Base-by-base conservation (phyloP, 2,888 invertebrate species). In the Nebria salina region DNA sequence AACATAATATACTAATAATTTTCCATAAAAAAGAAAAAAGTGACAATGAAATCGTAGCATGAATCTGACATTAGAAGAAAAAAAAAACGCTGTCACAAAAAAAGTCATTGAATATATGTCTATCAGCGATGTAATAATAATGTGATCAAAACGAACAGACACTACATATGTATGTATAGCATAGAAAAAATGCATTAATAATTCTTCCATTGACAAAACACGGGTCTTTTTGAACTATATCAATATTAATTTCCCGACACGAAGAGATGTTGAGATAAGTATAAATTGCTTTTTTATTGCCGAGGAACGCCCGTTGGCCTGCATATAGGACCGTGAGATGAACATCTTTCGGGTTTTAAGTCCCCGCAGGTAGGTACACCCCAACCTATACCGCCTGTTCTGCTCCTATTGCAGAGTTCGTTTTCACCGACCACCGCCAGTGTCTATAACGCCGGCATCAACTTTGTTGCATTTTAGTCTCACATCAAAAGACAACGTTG, bases 271-370 rank as follows among this genome's bases (percentile, higher is more conserved):
- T 66, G 75, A 79, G 79, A 79, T 79, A 79, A 79, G 79, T 66
- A 75, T 78, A 73, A 78, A 78, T 78, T 78, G 78, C 78, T 78
- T 78, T 78, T 78, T 78, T 78, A 78, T 78, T 78, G 78, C 65
- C 73, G 65, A 11, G 65, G n/a, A 65, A 25, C 73, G 78, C 78
- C 78, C 68, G 74, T 11, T 43, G 25, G 70, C 70, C 25, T 25
- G 70, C 70, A 70, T 70, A 70, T 25, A 70, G 13, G 70, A 34
- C 25, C 70, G 26, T 34, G 11, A 54, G 54, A 54, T 54, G 54
- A 54, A 54, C 54, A 54, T 54, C 54, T 54, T 54, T 54, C 7
- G 54, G 43, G 6, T 6, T 43, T 43, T 9, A 43, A 43, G 54
- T 54, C 54, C 11, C 54, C 54, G 54, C 54, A 54, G 54, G 54